Conservation (phyloP, 2,888 invertebrate genomes). For the Odontothrips loti region DNA sequence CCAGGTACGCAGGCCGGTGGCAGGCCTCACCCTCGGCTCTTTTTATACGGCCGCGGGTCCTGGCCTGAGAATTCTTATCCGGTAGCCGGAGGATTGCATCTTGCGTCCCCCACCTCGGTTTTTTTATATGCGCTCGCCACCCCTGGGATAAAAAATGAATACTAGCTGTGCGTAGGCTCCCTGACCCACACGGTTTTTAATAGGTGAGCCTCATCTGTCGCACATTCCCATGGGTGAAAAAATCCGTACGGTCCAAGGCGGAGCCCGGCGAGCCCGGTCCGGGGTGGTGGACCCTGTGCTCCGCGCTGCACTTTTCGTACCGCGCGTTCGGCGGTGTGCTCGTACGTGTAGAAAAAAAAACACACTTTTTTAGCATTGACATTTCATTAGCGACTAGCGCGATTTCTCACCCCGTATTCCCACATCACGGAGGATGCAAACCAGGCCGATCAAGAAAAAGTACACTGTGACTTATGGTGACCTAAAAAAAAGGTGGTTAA, state of each 20-base stretch:
- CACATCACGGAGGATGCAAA: conserved; percentile 1
- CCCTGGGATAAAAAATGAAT: conserved; percentile 20
- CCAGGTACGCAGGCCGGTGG: not conserved
- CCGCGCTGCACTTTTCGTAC: conserved; percentile 17
- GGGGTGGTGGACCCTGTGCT: not conserved
- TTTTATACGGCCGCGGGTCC: not conserved
- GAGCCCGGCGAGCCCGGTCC: not conserved
- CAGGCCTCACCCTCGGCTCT: conserved; percentile 15
- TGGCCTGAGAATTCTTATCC: conserved; percentile 21
- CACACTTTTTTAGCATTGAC: not conserved
- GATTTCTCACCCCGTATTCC: conserved; percentile 7
- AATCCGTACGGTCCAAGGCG: not conserved
- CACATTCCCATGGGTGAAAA: conserved; percentile 13
- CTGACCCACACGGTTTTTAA: conserved; percentile 24
- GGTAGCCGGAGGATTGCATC: conserved; percentile 21
- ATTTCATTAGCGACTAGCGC: conserved; percentile 8
- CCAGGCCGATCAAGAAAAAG: not conserved
- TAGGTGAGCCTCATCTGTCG: conserved; percentile 18
- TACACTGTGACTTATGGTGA: not conserved
- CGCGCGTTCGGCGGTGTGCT: not conserved
- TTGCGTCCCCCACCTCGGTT: conserved; percentile 17
- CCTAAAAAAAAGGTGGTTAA: not conserved
- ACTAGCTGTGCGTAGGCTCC: conserved; percentile 11
- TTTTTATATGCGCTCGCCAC: conserved; percentile 13
- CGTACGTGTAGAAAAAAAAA: not conserved